These are phyloP conservation scores for Oncorhynchus masou DNA, from an alignment of 2,113 vertebrate genomes.

Conservation along the genomic window DNA sequence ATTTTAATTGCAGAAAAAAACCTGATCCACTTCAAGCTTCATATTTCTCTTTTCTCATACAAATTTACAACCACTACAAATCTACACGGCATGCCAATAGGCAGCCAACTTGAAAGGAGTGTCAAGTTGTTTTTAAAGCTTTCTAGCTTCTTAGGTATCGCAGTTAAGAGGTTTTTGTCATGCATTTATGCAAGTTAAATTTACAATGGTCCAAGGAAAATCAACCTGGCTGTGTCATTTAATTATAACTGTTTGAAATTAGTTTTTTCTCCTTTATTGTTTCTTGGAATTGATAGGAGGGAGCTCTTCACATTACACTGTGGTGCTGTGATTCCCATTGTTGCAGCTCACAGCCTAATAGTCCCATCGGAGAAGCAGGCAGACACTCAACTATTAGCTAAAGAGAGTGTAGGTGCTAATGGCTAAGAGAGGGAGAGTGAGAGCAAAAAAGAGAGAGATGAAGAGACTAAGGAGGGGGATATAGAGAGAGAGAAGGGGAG, in stretches of 20 bases:
- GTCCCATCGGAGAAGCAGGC: slow-evolving; percentile 76
- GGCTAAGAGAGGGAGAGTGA: background rate
- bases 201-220: slow-evolving; percentile 67
- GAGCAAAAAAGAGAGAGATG: background rate
- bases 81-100: background rate
- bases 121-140: slow-evolving; percentile 26
- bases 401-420: slow-evolving; percentile 25
- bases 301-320: slow-evolving; percentile 77
- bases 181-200: slow-evolving; percentile 67
- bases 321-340: slow-evolving; percentile 77
- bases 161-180: slow-evolving; percentile 55
- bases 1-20: slow-evolving; percentile 11
- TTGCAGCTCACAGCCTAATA: slow-evolving; percentile 81
- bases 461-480: background rate
- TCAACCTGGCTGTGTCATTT: slow-evolving; percentile 80
- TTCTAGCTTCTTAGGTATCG: slow-evolving; percentile 21
- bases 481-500: background rate
- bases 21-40: background rate
- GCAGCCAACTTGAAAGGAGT: slow-evolving; percentile 8
- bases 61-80: background rate
- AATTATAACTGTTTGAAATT: slow-evolving; percentile 86
- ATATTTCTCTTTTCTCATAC: background rate
- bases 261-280: slow-evolving; percentile 77
- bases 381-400: slow-evolving; percentile 83
- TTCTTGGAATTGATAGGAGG: slow-evolving; percentile 76